phyloP scores from a whole-genome alignment of 2,888 invertebrate species.

The Bembecia ichneumoniformis region DNA sequence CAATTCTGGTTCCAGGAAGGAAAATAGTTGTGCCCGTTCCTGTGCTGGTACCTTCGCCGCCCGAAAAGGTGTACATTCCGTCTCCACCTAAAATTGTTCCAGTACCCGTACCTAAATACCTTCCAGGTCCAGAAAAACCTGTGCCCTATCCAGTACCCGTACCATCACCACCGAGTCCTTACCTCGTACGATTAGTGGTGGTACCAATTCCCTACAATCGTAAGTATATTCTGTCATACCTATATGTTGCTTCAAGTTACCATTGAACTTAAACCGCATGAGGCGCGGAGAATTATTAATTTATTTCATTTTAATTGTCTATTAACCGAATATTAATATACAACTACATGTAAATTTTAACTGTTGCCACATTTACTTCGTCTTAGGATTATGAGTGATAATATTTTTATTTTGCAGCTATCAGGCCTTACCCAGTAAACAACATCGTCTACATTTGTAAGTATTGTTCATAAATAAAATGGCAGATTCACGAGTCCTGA shows the following conservation, averaged over 20 bases:
- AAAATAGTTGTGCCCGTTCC: slow-evolving; percentile 36
- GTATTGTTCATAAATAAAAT: slow-evolving; percentile 13
- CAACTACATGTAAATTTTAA: too few relatives aligned
- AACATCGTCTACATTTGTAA: slow-evolving; percentile 45
- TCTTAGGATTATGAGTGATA: not conserved
- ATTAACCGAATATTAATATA: too few relatives aligned
- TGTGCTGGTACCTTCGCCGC: slow-evolving; percentile 33
- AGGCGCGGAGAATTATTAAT: too few relatives aligned
- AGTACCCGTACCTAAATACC: slow-evolving; percentile 15
- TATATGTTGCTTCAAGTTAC: too few relatives aligned
- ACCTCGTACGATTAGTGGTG: slow-evolving; percentile 26
- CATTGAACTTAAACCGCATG: too few relatives aligned
- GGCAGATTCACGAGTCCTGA: not conserved
- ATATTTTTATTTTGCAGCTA: slow-evolving; percentile 25
- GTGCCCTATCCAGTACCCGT: slow-evolving; percentile 26
- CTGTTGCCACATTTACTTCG: too few relatives aligned
- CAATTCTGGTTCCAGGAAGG: slow-evolving; percentile 31
- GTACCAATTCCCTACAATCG: slow-evolving; percentile 35
- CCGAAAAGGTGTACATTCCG: slow-evolving; percentile 34
- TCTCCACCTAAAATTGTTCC: slow-evolving; percentile 20
- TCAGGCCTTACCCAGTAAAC: slow-evolving; percentile 34
- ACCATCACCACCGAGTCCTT: slow-evolving; percentile 25
- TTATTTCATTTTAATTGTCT: too few relatives aligned
- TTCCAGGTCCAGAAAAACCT: not conserved
- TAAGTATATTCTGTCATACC: slow-evolving; percentile 16